Base-by-base conservation (phyloP, 1,140 invertebrate species). In the Scaptomyza pallida region DNA sequence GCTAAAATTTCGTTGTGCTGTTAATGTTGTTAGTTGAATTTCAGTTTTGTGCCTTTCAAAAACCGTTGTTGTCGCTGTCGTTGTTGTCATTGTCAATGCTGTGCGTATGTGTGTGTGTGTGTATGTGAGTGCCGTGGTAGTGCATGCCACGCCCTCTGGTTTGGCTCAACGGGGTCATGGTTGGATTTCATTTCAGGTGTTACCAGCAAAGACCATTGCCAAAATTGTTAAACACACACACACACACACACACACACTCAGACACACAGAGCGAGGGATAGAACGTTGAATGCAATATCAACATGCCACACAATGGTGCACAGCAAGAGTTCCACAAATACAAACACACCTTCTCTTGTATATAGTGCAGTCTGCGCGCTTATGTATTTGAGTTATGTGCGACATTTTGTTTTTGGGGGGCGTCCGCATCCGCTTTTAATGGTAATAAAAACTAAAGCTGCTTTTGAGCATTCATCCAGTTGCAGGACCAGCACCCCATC, bases 1-100 rank as follows among this genome's bases (percentile, higher is more conserved):
- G 59, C 41, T 64, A 74, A 88, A 88, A 88, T 88, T 88, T 65
- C 82, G 76, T 69, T 72, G 78, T 63, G 59, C 80, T 88, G 82
- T 88, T 88, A 88, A 88, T 88, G 82, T 88, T 88, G 82, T 88
- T 88, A 86, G 81, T 86, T 86, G 81, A 86, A 86, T 86, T 86
- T 88, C 82, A 88, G 83, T 82, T 88, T 82, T 78, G 78, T 78
- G 78, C 71, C 79, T 89, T 83, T 79, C 72, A 73, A 69, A 30
- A 78, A 45, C 64, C 17, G 60, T 56, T 60, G 63, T 45, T 55
- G 56, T 61, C 41, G 55, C 23, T 54, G 61, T 55, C 40, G 43
- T 50, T 44, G 54, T 61, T 40, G 57, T 19, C 50, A 43, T 44
- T 52, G 50, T 54, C 54, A 40, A 33, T 52, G 48, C 44, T 51